Percentiles rank a stretch among this genome's conserved stretches.
Evolutionary conservation across 1,140 invertebrate species (phyloP).

Genomic region (Acromyrmex heyeri): DNA sequence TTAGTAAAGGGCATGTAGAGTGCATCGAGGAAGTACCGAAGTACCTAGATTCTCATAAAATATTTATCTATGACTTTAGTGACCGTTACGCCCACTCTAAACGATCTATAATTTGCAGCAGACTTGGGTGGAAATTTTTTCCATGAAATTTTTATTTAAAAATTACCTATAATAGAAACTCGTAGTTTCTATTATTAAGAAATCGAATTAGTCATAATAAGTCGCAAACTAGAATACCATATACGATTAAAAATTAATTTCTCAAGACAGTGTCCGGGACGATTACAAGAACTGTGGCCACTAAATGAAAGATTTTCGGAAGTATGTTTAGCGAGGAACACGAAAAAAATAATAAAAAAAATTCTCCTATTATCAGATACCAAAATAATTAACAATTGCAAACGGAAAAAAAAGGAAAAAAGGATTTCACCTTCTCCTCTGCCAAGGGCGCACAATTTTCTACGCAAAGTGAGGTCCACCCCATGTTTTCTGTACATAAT

Average conservation of each 20-base stretch:
- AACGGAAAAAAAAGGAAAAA: no score
- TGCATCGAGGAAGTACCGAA: background rate
- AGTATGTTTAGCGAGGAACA: no score
- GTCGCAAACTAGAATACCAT: background rate
- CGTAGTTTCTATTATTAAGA: background rate
- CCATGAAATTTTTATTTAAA: background rate
- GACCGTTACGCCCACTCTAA: background rate
- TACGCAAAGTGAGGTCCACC: no score
- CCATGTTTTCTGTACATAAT: no score
- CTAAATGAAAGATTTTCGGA: no score
- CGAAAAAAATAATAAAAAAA: no score
- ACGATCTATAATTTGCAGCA: background rate
- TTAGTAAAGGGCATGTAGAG: slow-evolving; percentile 8
- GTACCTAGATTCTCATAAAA: slow-evolving; percentile 21
- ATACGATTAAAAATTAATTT: background rate
- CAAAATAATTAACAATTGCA: no score
- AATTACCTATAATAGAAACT: background rate
- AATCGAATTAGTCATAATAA: background rate
- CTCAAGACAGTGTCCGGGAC: no score
- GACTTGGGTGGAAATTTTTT: background rate
- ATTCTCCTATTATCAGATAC: no score
- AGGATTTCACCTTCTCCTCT: no score
- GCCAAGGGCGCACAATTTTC: no score
- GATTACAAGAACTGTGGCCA: no score
- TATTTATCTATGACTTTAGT: background rate